Conservation (phyloP, 2,888 invertebrate genomes). For the Nomada flava region DNA sequence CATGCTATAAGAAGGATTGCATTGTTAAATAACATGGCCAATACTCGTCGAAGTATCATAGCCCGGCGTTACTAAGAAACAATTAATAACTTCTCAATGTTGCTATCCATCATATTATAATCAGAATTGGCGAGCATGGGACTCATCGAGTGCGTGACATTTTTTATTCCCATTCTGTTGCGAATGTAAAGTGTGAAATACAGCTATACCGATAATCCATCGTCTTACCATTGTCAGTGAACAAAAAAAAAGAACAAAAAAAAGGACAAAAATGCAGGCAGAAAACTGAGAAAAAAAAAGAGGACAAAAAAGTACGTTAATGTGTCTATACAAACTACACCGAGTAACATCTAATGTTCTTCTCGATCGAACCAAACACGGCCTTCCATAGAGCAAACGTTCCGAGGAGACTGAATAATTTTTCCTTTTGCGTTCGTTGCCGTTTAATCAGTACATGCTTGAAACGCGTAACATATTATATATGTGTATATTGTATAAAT, state of each 20-base stretch:
- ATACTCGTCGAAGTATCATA: not conserved
- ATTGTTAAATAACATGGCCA: not conserved
- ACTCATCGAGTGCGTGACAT: conserved; percentile 16
- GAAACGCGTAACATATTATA: conserved; percentile 21
- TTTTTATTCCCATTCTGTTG: conserved; percentile 6
- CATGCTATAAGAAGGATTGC: not conserved
- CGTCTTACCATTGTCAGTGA: conserved; percentile 46
- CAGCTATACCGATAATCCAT: conserved; percentile 51
- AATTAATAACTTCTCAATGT: not conserved
- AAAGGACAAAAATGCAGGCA: not conserved
- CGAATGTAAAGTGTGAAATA: conserved; percentile 55
- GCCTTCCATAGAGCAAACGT: conserved; percentile 69
- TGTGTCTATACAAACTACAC: conserved; percentile 24
- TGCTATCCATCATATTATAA: not conserved
- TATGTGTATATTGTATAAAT: not conserved
- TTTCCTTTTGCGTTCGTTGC: conserved; percentile 23
- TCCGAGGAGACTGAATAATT: conserved; percentile 67
- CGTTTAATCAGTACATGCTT: conserved; percentile 26
- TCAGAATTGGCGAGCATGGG: not conserved
- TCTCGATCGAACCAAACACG: conserved; percentile 66
- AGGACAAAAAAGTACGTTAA: conserved; percentile 8
- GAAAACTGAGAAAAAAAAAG: not conserved
- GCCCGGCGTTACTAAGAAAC: not conserved
- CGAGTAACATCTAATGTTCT: conserved; percentile 41
- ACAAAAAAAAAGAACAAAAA: not conserved